Evolutionary conservation across 2,888 invertebrate species (phyloP), one percentile per base, ranked within the genome.

Genomic region (Craniophora ligustri): DNA sequence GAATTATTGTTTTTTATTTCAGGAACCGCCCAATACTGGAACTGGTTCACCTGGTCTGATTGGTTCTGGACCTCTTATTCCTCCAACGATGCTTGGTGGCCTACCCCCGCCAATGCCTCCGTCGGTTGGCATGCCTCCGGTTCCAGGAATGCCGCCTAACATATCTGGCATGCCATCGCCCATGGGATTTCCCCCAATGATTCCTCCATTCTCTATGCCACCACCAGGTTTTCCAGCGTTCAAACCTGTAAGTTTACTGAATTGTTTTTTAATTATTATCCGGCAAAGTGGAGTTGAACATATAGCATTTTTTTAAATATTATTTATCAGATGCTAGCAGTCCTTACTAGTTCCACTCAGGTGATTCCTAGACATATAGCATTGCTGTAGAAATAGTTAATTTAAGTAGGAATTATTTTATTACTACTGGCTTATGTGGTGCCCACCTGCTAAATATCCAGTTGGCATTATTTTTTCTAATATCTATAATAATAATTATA

Each of bases 181-280:
- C 0, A 90, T 94, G 89, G 93, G 88, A 16, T 94, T 94, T 71
- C 95, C 95, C 6, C 94, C 95, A 2, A 95, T 96, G 91, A 95
- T 96, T 54, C 95, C 96, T 16, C 95, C 96, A 15, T 97, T 97
- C 84, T 95, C 95, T 30, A 95, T 97, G 81, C 97, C 97, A 28
- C 97, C 97, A 16, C 97, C 97, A 8, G 97, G 97, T 26, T 96
- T 96, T 84, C 94, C 94, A 19, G 80, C 90, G 28, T 93, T 90
- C 68, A 92, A 93, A 75, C 76, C 86, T 26, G 89, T 88, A 76
- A 72, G 83, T 2, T 14, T 10, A 21, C n/a, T 21, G n/a, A n/a
- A n/a, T n/a, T n/a, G n/a, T n/a, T n/a, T n/a, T n/a, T n/a, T n/a
- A n/a, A n/a, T n/a, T n/a, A n/a, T n/a, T n/a, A n/a, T n/a, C n/a